Base-by-base conservation (phyloP, 2,888 invertebrate genomes). In the Heliconius aoede region DNA sequence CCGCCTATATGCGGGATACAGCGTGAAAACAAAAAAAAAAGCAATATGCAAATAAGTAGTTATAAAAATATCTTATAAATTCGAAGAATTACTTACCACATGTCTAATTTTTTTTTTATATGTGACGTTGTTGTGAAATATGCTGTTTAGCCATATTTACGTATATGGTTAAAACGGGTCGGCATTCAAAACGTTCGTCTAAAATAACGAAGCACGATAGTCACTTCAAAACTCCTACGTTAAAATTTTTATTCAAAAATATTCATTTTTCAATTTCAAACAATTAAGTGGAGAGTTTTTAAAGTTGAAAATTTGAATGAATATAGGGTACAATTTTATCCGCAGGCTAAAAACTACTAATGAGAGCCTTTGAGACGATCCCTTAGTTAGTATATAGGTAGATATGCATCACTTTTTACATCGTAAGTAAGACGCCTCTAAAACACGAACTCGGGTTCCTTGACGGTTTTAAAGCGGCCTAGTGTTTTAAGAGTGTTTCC, bases 61-160 rank as follows among this genome's bases (percentile, higher is more conserved):
- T n/a, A 55, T 9, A 9, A n/a, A 26, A 55, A 71, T 32, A 58
- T 26, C 18, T 32, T 24, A 55, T 69, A 11, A 58, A 15, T 85
- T 86, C 85, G 84, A 84, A 83, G 82, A 67, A 83, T 85, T 81
- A 82, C 85, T 86, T 89, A 86, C 86, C 82, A 85, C 82, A 81
- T 69, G 71, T 71, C 62, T 74, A 60, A 72, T 28, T 1, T 46
- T 30, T 30, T 46, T 74, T 78, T 67, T 36, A 72, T 64, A 30
- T 26, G 8, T n/a, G 51, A 76, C 58, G 30, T 46, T 24, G 62
- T 69, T 69, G 71, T 26, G 71, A 75, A 71, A 72, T 62, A 75
- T 62, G 71, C 26, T 36, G 75, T 71, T 69, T 71, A 15, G 55
- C 71, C 71, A 71, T 61, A 28, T 24, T 74, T 51, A 18, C 64